Conservation (phyloP, 2,888 invertebrate genomes). For the Netelia fuscicornis region DNA sequence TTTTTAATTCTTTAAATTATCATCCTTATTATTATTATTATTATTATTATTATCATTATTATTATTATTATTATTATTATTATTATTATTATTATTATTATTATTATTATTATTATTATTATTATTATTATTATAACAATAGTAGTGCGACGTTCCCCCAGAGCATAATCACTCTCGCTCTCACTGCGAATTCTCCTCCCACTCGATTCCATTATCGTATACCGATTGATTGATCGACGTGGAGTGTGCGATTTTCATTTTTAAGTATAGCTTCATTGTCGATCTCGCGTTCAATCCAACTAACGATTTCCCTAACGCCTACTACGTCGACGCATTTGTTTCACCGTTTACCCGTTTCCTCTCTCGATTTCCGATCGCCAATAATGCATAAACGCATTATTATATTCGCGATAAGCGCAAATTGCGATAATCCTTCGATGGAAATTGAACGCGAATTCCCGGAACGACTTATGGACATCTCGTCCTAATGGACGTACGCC, state of each 20-base stretch:
- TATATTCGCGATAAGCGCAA: neutral
- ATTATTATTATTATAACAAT: neutral
- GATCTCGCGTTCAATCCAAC: neutral
- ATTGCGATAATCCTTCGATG: neutral
- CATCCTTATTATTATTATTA: neutral
- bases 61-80: neutral
- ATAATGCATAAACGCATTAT: conserved; percentile 1
- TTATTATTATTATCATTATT: neutral
- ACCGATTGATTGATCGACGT: conserved; percentile 5
- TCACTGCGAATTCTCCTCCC: neutral
- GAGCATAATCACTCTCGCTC: neutral
- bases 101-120: neutral
- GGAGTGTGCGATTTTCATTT: neutral
- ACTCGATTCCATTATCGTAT: neutral
- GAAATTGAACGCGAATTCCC: neutral
- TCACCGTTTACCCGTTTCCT: neutral
- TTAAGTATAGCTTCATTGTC: neutral
- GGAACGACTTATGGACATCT: conserved; percentile 3
- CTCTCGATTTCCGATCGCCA: neutral
- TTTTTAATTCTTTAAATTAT: neutral
- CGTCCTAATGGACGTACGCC: neutral
- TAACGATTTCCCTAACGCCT: neutral
- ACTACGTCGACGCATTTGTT: neutral
- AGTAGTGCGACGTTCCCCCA: neutral
- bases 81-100: neutral